A percentile compares a stretch with the other conserved stretches of the same genome.
phyloP scores from a whole-genome alignment of 2,888 invertebrate species.

The Ypsolopha sequella region DNA sequence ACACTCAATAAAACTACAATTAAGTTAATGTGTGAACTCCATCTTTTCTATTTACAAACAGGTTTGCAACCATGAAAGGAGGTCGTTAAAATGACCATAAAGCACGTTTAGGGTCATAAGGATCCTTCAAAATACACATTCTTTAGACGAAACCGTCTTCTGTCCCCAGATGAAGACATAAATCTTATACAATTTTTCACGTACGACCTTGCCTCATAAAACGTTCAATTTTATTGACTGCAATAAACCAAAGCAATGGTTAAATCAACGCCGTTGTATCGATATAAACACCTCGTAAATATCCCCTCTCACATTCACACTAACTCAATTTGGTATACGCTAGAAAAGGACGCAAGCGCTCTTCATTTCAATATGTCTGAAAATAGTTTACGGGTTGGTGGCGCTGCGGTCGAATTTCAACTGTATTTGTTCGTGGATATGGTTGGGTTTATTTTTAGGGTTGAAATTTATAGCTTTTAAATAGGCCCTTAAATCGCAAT shows the following conservation, averaged over 20 bases:
- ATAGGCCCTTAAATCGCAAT: slow-evolving; percentile 69
- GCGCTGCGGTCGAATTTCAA: slow-evolving; percentile 19
- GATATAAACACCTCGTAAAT: slow-evolving; percentile 66
- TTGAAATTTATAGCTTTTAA: slow-evolving; percentile 61
- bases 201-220: slow-evolving; percentile 67
- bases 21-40: neutral
- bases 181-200: slow-evolving; percentile 58
- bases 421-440: slow-evolving; percentile 19
- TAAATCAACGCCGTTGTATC: slow-evolving; percentile 66
- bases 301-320: slow-evolving; percentile 34
- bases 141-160: slow-evolving; percentile 10
- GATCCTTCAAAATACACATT: slow-evolving; percentile 6
- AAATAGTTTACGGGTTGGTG: slow-evolving; percentile 64
- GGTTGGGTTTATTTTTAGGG: slow-evolving; percentile 19
- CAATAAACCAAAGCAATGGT: slow-evolving; percentile 69
- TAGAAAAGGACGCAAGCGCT: slow-evolving; percentile 30
- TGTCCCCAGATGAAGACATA: slow-evolving; percentile 56
- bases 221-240: slow-evolving; percentile 69
- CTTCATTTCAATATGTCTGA: slow-evolving; percentile 57
- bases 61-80: neutral
- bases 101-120: slow-evolving; percentile 3
- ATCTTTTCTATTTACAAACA: neutral
- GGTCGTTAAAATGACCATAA: slow-evolving; percentile 1
- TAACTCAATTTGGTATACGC: slow-evolving; percentile 8
- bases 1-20: too few species aligned